Conservation (phyloP, 2,113 vertebrate genomes). For the Gorsachius goisagi region DNA sequence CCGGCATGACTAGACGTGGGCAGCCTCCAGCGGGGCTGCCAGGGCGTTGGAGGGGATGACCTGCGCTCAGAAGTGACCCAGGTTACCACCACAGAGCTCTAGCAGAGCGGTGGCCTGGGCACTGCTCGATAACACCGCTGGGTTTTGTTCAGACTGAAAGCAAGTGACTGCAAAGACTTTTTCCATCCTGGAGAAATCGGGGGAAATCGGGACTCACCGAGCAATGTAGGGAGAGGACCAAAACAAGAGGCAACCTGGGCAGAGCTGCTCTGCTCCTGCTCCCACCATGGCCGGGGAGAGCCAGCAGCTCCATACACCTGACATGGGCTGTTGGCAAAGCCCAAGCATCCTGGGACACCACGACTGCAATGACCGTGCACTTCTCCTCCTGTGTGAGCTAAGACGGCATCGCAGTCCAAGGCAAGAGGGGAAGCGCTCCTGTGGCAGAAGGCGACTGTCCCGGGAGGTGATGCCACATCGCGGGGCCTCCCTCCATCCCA, state of each 20-base stretch:
- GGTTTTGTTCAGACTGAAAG: not conserved
- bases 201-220: not conserved
- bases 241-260: not conserved
- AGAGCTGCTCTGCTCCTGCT: not conserved
- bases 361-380: accelerated
- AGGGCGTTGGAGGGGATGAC: conserved; percentile 55
- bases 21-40: conserved; percentile 56
- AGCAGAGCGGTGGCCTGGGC: not conserved
- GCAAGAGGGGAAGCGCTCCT: not conserved
- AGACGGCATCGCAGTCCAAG: not conserved
- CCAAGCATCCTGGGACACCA: not conserved
- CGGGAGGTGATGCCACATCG: not conserved
- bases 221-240: not conserved
- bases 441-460: not conserved
- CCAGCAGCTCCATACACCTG: accelerated
- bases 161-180: not conserved
- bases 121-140: accelerated
- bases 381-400: not conserved
- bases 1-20: conserved; percentile 83
- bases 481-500: not conserved
- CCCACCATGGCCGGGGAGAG: accelerated
- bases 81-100: conserved; percentile 77
- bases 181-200: not conserved
- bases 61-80: conserved; percentile 82
- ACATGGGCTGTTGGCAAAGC: not conserved